Percentiles rank a stretch among this genome's conserved stretches.
Evolutionary conservation across 2,888 invertebrate species (phyloP).

Genomic region (Drosophila leonis): DNA sequence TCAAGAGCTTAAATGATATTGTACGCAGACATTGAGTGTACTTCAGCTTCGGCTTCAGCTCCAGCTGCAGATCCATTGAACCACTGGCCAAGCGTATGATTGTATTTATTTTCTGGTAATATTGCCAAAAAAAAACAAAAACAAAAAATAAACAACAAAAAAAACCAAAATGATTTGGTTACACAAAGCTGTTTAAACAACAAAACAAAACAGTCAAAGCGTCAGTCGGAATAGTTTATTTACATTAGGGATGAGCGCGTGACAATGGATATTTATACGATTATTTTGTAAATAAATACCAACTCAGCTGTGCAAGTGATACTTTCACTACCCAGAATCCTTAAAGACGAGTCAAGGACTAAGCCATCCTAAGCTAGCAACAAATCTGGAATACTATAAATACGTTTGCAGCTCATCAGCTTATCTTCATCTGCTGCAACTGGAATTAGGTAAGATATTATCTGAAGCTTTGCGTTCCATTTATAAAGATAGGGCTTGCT

Average conservation of each 20-base stretch:
- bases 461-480: background rate
- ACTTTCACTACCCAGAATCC: background rate
- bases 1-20: conserved; percentile 64
- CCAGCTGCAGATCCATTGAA: conserved; percentile 40
- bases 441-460: background rate
- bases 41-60: conserved; percentile 20
- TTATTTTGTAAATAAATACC: background rate
- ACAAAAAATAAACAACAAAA: background rate
- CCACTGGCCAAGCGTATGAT: conserved; percentile 51
- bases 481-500: background rate
- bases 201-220: conserved; percentile 20
- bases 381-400: background rate
- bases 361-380: background rate
- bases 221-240: conserved; percentile 17
- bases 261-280: conserved; percentile 1
- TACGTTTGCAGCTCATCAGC: background rate
- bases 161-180: conserved; percentile 45
- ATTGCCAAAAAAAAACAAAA: conserved; percentile 3
- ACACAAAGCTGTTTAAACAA: conserved; percentile 51
- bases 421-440: background rate
- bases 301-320: background rate
- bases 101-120: conserved; percentile 47
- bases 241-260: conserved; percentile 34
- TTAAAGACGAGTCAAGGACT: background rate
- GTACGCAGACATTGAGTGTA: conserved; percentile 41